Percentiles rank a stretch among this genome's conserved stretches.
phyloP scores from a whole-genome alignment of 2,888 invertebrate species.

The Eupithecia subfuscata region DNA sequence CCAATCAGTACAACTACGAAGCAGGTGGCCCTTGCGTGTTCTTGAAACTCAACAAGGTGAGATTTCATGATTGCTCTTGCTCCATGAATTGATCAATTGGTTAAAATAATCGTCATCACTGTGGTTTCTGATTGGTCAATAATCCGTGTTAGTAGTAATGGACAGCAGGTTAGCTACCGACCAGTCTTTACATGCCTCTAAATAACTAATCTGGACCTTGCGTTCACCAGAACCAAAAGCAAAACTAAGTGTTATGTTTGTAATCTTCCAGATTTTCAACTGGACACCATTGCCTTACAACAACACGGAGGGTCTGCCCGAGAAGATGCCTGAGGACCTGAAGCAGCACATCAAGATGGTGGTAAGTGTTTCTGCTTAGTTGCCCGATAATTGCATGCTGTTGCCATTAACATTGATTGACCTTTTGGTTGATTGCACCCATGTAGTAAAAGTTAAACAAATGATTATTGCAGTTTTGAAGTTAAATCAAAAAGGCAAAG shows the following conservation, averaged over 20 bases:
- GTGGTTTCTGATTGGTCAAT: not conserved
- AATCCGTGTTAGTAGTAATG: not conserved
- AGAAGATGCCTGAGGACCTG: slow-evolving; percentile 90
- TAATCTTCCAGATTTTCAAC: slow-evolving; percentile 89
- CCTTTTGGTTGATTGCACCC: not conserved
- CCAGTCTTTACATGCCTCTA: not conserved
- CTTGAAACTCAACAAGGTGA: slow-evolving; percentile 97
- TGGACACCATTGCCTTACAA: slow-evolving; percentile 93
- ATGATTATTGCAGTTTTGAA: not conserved
- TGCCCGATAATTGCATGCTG: too few relatives aligned
- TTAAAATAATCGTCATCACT: not conserved
- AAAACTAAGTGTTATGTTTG: not conserved
- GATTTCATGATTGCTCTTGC: not conserved
- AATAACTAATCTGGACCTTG: not conserved
- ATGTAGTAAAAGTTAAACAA: not conserved
- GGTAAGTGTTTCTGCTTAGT: slow-evolving; percentile 56
- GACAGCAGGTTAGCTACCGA: not conserved
- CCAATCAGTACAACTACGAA: slow-evolving; percentile 93
- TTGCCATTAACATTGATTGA: too few relatives aligned
- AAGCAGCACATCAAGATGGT: slow-evolving; percentile 87
- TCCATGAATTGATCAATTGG: not conserved
- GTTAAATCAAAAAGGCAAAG: not conserved
- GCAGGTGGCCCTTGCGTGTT: slow-evolving; percentile 96
- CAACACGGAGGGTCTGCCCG: slow-evolving; percentile 87
- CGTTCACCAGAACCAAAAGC: not conserved